Base-by-base conservation (phyloP, 2,888 invertebrate species). In the Eulithis testata region DNA sequence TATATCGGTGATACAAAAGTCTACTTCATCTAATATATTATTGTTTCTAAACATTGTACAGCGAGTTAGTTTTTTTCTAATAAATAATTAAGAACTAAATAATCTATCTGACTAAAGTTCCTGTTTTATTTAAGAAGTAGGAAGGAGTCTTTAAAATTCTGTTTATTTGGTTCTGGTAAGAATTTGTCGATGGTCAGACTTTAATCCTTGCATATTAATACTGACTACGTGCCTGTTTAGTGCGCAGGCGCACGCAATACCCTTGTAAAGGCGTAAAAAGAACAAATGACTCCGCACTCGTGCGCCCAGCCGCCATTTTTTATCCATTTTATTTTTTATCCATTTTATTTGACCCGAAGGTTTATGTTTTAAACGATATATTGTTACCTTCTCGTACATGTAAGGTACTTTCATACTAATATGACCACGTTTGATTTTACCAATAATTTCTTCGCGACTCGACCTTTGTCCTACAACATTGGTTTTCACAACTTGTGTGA, bases 301-400 rank as follows among this genome's bases (percentile, higher is more conserved):
- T 82, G 78, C 72, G 67, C 72, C 76, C 63, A 76, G 71, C 64
- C 77, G 79, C 76, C 78, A 78, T 80, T 73, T 76, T 76, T 82
- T 80, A 73, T 75, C 62, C 72, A 77, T 80, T 82, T 81, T 80
- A 75, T 76, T 75, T 76, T 45, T 61, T 66, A 53, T 68, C 57
- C 65, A 67, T 77, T 74, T 75, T 74, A 74, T 67, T 77, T 72
- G 67, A 65, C 70, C 68, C 68, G 45, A 76, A 76, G 75, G 65
- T 76, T 80, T 40, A 5, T 78, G 72, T 68, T 70, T 70, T 65
- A 71, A 76, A 78, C 71, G 73, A 83, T 81, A 79, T 56, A 56
- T 56, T 54, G 8, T 40, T 40, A 40, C 40, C 40, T 52, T 50
- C 49, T 63, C 50, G 36, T 37, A 11, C 37, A 45, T 4, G 8